These are phyloP conservation scores for Chionis minor DNA, from an alignment of 2,113 vertebrate genomes.

Conservation along the genomic window DNA sequence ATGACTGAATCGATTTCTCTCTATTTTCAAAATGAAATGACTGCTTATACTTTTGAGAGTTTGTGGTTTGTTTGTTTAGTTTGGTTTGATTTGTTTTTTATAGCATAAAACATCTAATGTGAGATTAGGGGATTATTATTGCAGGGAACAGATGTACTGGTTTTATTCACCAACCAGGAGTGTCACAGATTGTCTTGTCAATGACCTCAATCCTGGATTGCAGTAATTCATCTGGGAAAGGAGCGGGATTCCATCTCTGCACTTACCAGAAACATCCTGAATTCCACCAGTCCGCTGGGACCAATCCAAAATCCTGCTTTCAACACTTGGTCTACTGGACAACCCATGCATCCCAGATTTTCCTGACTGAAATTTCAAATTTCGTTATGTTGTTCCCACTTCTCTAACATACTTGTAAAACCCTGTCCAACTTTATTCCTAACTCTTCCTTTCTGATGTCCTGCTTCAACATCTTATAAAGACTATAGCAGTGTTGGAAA, in stretches of 20 bases:
- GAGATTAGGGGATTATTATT: conserved; percentile 1
- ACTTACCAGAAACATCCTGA: not conserved
- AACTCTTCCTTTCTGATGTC: not conserved
- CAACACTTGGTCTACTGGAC: not conserved
- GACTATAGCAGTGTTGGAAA: not conserved
- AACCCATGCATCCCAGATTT: not conserved
- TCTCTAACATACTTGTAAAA: not conserved
- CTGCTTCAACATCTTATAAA: not conserved
- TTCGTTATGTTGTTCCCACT: not conserved
- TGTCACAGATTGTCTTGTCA: not conserved
- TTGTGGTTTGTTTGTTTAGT: not conserved
- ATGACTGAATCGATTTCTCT: not conserved
- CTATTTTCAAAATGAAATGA: not conserved
- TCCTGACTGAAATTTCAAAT: not conserved
- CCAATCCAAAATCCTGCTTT: not conserved
- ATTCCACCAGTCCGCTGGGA: not conserved
- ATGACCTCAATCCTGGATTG: conserved; percentile 5
- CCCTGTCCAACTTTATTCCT: not conserved
- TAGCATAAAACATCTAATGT: not conserved
- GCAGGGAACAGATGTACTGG: conserved; percentile 3
- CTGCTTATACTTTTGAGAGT: not conserved
- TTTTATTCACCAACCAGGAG: conserved; percentile 5
- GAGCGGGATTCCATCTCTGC: fast-evolving
- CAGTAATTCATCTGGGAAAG: not conserved
- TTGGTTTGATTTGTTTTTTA: not conserved